A percentile compares a stretch with the other conserved stretches of the same genome.
phyloP scores from a whole-genome alignment of 2,888 invertebrate species.

The Formica aserva region DNA sequence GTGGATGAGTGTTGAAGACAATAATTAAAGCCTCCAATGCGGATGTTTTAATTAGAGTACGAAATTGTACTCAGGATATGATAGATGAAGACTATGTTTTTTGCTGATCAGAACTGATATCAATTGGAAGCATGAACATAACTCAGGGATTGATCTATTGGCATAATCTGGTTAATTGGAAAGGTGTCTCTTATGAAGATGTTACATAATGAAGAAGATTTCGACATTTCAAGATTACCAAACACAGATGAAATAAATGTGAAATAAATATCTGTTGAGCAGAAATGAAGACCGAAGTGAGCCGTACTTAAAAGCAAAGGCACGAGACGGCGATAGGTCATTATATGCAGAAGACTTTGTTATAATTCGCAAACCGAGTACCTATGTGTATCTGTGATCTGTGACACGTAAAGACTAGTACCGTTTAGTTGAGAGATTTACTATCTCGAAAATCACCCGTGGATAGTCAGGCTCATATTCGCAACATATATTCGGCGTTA shows the following conservation, averaged over 20 bases:
- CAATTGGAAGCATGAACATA: background rate
- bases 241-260: background rate
- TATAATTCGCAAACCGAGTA: conserved; percentile 78
- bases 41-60: background rate
- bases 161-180: conserved; percentile 1
- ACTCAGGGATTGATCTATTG: background rate
- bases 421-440: conserved; percentile 15
- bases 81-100: background rate
- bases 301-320: conserved; percentile 63
- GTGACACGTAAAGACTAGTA: conserved; percentile 65
- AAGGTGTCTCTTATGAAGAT: background rate
- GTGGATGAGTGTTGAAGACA: background rate
- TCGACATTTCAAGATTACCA: background rate
- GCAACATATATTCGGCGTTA: background rate
- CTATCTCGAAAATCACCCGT: conserved; percentile 7
- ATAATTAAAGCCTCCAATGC: background rate
- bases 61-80: background rate
- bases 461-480: background rate
- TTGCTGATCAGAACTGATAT: background rate
- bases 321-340: conserved; percentile 56
- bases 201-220: background rate
- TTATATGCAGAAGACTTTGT: conserved; percentile 53
- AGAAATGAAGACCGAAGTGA: conserved; percentile 2
- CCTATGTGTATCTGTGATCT: conserved; percentile 84
- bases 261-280: background rate